Percentiles rank a stretch among this genome's conserved stretches.
These are phyloP conservation scores for Sarcophilus harrisii DNA, from an alignment of 2,797 vertebrate species.

Conservation along the genomic window DNA sequence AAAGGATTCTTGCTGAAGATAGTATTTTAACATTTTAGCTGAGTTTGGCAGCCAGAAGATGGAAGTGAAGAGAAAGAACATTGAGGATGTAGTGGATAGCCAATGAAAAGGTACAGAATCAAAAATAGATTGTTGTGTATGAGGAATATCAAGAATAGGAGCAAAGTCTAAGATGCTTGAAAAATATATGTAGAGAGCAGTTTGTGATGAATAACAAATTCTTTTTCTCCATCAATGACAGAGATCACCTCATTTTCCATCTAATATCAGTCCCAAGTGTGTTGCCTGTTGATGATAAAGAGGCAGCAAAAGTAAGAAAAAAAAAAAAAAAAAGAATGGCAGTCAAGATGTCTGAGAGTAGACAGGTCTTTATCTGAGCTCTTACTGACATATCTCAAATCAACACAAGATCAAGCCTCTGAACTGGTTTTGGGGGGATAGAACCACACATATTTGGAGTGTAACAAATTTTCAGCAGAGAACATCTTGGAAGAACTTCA, in stretches of 20 bases:
- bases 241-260: background rate
- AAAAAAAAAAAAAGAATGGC: background rate
- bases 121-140: too few relatives aligned
- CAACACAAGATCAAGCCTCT: too few relatives aligned
- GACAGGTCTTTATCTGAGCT: too few relatives aligned
- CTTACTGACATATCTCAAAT: too few relatives aligned
- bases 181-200: background rate
- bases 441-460: too few relatives aligned
- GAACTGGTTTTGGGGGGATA: too few relatives aligned
- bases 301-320: background rate
- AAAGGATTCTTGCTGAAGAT: background rate
- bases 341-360: too few relatives aligned
- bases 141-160: background rate
- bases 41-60: background rate
- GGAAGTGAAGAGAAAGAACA: background rate
- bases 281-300: background rate
- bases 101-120: background rate
- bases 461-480: too few relatives aligned
- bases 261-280: background rate
- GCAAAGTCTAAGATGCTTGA: background rate
- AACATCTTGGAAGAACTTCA: too few relatives aligned
- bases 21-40: background rate
- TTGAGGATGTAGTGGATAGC: background rate
- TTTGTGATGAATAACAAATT: background rate
- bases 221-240: background rate